Evolutionary conservation across 2,113 vertebrate species (phyloP).

Genomic region (Pycnonotus jocosus): DNA sequence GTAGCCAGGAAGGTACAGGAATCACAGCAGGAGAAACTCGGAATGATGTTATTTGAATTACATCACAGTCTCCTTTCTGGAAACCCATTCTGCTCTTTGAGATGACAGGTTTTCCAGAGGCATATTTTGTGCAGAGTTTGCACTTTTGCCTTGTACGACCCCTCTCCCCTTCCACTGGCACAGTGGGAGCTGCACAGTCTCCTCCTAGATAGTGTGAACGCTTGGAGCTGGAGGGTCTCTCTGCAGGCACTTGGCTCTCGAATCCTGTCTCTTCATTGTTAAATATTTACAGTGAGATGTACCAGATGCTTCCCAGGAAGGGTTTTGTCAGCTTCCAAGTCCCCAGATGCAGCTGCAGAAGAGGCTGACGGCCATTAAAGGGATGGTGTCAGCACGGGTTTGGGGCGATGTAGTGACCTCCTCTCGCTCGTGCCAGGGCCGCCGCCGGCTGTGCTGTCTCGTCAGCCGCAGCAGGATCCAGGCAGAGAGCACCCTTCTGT

Average conservation of each 20-base stretch:
- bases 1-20: not conserved
- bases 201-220: not conserved
- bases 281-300: conserved; percentile 23
- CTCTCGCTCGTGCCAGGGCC: rapidly evolving
- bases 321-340: conserved; percentile 40
- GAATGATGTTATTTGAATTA: not conserved
- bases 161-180: not conserved
- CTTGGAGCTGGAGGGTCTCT: not conserved
- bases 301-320: conserved; percentile 45
- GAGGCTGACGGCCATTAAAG: not conserved
- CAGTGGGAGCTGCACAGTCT: not conserved
- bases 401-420: rapidly evolving
- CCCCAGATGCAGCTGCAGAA: not conserved
- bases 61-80: not conserved
- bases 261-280: not conserved
- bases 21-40: rapidly evolving
- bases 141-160: not conserved
- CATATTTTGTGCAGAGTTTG: not conserved
- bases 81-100: not conserved
- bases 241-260: not conserved
- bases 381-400: not conserved
- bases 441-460: not conserved
- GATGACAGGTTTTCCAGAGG: not conserved
- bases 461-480: rapidly evolving
- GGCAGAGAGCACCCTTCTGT: not conserved